Evolutionary conservation across 2,797 vertebrate genomes (phyloP).

Genomic region (Hafferia zeledoni): DNA sequence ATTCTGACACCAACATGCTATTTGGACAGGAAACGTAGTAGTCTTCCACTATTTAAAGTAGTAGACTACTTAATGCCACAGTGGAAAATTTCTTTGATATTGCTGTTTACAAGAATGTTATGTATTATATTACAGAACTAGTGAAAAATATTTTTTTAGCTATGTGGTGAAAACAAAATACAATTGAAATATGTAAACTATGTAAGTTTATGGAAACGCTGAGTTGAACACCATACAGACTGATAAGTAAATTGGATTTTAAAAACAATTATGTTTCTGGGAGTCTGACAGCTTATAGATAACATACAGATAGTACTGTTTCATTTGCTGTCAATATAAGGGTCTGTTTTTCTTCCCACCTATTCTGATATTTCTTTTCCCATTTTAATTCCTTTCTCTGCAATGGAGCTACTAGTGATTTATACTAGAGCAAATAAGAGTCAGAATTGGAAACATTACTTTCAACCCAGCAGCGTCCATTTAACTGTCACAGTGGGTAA

Average conservation of each 20-base stretch:
- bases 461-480: constrained; percentile 64
- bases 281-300: background rate
- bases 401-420: constrained; percentile 14
- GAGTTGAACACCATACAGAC: background rate
- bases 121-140: background rate
- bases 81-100: background rate
- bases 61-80: background rate
- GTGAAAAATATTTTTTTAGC: background rate
- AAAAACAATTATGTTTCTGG: background rate
- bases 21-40: background rate
- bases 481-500: constrained; percentile 60
- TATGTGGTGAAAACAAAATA: background rate
- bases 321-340: background rate
- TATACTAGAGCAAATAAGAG: constrained; percentile 42
- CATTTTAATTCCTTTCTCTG: background rate
- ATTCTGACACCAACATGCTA: background rate
- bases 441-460: constrained; percentile 35
- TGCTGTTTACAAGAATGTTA: background rate
- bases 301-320: background rate
- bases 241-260: background rate
- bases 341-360: background rate
- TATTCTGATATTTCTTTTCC: background rate
- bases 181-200: background rate
- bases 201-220: background rate
- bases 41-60: background rate